Evolutionary conservation across 2,888 invertebrate species (phyloP).

Genomic region (Netelia inedita): DNA sequence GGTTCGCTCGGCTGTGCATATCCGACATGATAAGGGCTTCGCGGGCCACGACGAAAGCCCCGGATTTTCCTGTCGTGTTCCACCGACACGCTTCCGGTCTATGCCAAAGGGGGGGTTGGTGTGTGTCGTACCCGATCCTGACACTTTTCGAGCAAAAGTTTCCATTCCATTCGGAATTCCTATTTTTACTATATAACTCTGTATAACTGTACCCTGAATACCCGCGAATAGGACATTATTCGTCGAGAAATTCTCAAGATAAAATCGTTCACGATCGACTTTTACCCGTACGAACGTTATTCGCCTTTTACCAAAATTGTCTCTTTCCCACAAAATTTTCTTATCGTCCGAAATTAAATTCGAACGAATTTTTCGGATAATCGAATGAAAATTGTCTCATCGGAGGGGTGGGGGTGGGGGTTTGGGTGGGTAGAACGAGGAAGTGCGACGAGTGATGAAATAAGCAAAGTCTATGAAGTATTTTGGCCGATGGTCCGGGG

Average conservation of each 20-base stretch:
- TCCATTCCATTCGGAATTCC: constrained; percentile 44
- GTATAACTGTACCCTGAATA: background rate
- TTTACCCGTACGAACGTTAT: background rate
- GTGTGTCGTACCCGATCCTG: constrained; percentile 28
- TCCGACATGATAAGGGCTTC: constrained; percentile 74
- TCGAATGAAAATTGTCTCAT: no score
- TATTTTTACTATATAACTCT: background rate
- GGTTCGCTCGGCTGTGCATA: constrained; percentile 66
- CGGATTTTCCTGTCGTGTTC: constrained; percentile 75
- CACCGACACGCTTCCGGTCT: constrained; percentile 64
- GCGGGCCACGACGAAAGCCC: constrained; percentile 71
- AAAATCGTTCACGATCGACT: background rate
- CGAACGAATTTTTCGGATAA: no score
- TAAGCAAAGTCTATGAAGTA: no score
- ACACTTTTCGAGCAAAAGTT: constrained; percentile 48
- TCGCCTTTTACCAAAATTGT: no score
- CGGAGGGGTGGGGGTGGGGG: no score
- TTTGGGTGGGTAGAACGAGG: no score
- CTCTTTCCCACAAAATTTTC: no score
- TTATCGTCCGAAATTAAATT: no score
- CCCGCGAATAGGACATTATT: background rate
- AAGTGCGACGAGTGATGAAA: no score
- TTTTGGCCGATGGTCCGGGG: no score
- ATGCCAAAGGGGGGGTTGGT: constrained; percentile 22
- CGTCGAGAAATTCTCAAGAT: background rate